These are phyloP conservation scores for Passer montanus DNA, from an alignment of 2,113 vertebrate species.

Conservation along the genomic window DNA sequence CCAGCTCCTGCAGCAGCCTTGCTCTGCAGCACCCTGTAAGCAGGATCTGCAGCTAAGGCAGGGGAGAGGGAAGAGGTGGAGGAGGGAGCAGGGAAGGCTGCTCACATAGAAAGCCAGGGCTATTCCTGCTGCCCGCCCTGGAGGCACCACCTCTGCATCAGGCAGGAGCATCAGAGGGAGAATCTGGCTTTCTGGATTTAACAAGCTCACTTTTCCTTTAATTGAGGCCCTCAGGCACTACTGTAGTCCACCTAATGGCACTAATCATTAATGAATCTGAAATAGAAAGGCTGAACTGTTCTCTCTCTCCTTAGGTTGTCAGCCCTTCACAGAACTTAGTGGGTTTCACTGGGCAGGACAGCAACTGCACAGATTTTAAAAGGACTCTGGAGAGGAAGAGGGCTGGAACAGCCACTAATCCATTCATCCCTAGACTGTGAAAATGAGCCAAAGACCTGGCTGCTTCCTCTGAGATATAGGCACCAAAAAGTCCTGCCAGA, in stretches of 20 bases:
- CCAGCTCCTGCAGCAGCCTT: neutral
- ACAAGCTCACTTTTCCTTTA: slow-evolving; percentile 21
- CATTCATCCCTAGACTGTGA: neutral
- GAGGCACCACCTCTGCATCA: neutral
- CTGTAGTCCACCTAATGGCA: slow-evolving; percentile 10
- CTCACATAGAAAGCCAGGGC: neutral
- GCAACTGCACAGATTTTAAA: neutral
- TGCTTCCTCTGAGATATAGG: neutral
- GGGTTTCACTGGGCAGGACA: neutral
- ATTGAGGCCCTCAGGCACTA: slow-evolving; percentile 8
- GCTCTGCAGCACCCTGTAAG: neutral
- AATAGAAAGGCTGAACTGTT: neutral
- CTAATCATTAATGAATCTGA: slow-evolving; percentile 39
- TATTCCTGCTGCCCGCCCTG: neutral
- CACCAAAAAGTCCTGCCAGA: neutral
- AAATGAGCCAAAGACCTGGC: neutral
- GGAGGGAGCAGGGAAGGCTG: neutral
- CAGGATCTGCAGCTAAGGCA: neutral
- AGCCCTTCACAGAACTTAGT: neutral
- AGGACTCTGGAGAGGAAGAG: neutral
- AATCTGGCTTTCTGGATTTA: slow-evolving; percentile 1
- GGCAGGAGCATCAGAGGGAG: neutral
- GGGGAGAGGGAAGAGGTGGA: neutral
- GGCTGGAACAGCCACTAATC: accelerated
- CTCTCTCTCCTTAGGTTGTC: neutral